Percentiles rank a stretch among this genome's conserved stretches.
These are phyloP conservation scores for Papilio glaucus DNA, from an alignment of 1,140 invertebrate species.

Conservation along the genomic window DNA sequence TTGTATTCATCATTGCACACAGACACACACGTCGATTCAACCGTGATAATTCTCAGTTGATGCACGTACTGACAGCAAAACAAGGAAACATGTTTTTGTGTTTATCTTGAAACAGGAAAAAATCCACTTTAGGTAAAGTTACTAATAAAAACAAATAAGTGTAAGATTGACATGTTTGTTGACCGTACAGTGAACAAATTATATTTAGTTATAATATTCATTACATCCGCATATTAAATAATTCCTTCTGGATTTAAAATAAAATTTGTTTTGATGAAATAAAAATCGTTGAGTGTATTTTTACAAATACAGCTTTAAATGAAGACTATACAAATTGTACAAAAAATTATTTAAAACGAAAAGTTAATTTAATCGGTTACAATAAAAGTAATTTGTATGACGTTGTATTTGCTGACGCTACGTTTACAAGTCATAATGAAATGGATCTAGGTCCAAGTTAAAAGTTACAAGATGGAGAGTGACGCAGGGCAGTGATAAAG, in stretches of 20 bases:
- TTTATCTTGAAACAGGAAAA: conserved; percentile 21
- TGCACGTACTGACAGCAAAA: conserved; percentile 52
- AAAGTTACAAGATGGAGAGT: conserved; percentile 56
- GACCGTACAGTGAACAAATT: not conserved
- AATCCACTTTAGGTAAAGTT: not conserved
- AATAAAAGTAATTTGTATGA: not conserved
- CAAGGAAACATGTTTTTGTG: conserved; percentile 7
- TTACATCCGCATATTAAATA: no score
- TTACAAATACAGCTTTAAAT: no score
- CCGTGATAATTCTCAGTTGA: conserved; percentile 47
- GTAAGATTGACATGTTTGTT: not conserved
- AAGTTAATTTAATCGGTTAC: no score
- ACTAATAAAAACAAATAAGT: conserved; percentile 10
- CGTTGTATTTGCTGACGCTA: conserved; percentile 48
- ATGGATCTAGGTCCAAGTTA: conserved; percentile 68
- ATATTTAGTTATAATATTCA: no score
- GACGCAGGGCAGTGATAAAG: conserved; percentile 55
- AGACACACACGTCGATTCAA: conserved; percentile 43
- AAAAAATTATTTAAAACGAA: no score
- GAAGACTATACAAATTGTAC: no score
- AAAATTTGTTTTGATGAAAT: no score
- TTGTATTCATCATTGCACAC: conserved; percentile 42
- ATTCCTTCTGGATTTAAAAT: no score
- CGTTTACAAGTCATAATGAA: conserved; percentile 63
- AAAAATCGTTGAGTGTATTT: no score